phyloP scores from a whole-genome alignment of 92 coral and sea anemone species.

The Heliopora coerulea region DNA sequence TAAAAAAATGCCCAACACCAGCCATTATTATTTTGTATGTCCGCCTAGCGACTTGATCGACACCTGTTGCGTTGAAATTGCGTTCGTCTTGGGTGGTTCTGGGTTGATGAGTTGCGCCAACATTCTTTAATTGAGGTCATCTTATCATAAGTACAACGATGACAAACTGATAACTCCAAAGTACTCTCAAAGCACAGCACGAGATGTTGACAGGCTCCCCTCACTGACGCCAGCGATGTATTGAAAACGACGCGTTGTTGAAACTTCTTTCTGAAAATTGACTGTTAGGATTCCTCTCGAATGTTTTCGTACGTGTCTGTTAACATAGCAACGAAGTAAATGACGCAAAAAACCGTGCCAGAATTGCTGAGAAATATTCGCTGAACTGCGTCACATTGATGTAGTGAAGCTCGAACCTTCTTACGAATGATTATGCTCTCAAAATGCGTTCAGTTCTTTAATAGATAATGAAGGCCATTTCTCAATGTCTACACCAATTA shows the following conservation, averaged over 20 bases:
- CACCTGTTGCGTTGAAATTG: not conserved
- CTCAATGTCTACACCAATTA: too few relatives aligned
- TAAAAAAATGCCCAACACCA: not conserved
- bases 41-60: not conserved
- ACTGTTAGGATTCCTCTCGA: not conserved
- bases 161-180: not conserved
- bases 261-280: not conserved
- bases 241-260: not conserved
- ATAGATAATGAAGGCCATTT: too few relatives aligned
- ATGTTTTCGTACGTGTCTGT: not conserved
- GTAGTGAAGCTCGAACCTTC: too few relatives aligned
- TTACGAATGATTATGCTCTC: too few relatives aligned
- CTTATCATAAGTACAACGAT: constrained; percentile 2
- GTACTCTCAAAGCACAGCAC: not conserved
- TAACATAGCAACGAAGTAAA: not conserved
- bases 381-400: too few relatives aligned
- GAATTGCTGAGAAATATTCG: too few relatives aligned
- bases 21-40: not conserved
- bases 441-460: too few relatives aligned
- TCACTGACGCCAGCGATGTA: not conserved
- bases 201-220: not conserved
- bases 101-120: not conserved
- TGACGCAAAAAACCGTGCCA: too few relatives aligned
- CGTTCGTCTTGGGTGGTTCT: constrained; percentile 20
- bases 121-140: constrained; percentile 22